Conservation (phyloP, 2,797 vertebrate genomes). For the Echeneis naucrates region DNA sequence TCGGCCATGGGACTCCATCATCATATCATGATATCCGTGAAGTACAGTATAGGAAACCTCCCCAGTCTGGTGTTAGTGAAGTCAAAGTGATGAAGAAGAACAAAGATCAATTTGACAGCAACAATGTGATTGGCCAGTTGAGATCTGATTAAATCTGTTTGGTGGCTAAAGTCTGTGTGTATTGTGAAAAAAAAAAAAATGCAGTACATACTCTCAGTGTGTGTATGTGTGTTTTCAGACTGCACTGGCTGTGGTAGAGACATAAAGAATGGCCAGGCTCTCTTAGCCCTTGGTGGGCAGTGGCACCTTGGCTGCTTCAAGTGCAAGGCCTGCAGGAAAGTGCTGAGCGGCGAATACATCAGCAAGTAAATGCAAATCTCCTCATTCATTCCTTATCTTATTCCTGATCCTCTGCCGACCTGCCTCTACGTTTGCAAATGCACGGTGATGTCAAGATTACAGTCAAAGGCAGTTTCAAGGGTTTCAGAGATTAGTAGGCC, state of each 20-base stretch:
- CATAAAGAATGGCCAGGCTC: slow-evolving; percentile 95
- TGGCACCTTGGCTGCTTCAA: slow-evolving; percentile 99
- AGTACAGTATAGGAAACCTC: too few species aligned
- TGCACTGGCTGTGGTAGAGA: slow-evolving; percentile 94
- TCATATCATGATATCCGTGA: too few species aligned
- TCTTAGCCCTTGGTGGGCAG: slow-evolving; percentile 92
- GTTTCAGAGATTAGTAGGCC: too few species aligned
- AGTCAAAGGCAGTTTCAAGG: not conserved
- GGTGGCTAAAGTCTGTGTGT: not conserved
- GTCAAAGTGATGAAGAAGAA: too few species aligned
- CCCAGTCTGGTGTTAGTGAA: too few species aligned
- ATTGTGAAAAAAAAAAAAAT: not conserved
- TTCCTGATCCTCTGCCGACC: not conserved
- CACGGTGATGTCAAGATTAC: not conserved
- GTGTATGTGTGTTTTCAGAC: slow-evolving; percentile 80
- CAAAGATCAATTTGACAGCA: too few species aligned
- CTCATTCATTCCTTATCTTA: not conserved
- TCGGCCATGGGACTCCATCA: too few species aligned
- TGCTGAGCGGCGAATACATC: slow-evolving; percentile 95
- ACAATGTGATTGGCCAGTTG: too few species aligned
- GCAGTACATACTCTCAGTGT: not conserved
- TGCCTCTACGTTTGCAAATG: not conserved
- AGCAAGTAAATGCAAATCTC: slow-evolving; percentile 90
- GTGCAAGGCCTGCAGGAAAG: slow-evolving; percentile 91
- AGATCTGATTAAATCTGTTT: too few species aligned